Base-by-base conservation (phyloP, 2,797 vertebrate species). In the Avahi laniger region DNA sequence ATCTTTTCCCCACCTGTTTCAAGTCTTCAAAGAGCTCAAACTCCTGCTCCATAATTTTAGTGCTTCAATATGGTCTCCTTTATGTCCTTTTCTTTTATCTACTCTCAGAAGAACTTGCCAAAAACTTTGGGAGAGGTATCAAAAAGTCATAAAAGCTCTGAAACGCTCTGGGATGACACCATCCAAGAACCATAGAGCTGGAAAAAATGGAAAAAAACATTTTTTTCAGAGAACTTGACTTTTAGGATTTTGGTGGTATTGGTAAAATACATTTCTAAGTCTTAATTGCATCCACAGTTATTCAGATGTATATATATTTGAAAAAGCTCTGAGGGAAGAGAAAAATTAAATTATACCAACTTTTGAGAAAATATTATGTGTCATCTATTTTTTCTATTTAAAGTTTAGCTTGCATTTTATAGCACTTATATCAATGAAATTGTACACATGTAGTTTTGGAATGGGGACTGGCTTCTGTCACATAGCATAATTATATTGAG, bases 21-120 rank as follows among this genome's bases (percentile, higher is more conserved):
- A 92, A 95, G 85, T 91, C 48, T 91, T 95, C 86, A 91, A 65
- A 97, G 41, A 91, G 20, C 35, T 89, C n/a, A 80, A 69, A 81
- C 67, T 73, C 94, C 7, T 61, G 46, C 9, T 93, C 52, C 28
- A 69, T 83, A 88, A 91, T 65, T 61, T 91, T 48, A 93, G 18
- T 72, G 4, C 46, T 91, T 83, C 70, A 91, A 41, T 67, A 80
- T 52, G 24, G 14, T 67, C 4, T 84, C 46, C 50, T 94, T 93
- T 35, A 70, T 54, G 63, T 82, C 11, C 5, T 94, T 75, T 80
- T 33, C n/a, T 57, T 80, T 93, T 50, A 52, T 92, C 52, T 81
- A 38, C 6, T 75, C 61, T 94, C 38, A 85, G 54, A 80, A 85
- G 15, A 96, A 91, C 26, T 91, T 88, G 22, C 41, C 24, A 92